These are phyloP conservation scores for Calameuta pallipes DNA, from an alignment of 2,888 invertebrate species.

Conservation along the genomic window DNA sequence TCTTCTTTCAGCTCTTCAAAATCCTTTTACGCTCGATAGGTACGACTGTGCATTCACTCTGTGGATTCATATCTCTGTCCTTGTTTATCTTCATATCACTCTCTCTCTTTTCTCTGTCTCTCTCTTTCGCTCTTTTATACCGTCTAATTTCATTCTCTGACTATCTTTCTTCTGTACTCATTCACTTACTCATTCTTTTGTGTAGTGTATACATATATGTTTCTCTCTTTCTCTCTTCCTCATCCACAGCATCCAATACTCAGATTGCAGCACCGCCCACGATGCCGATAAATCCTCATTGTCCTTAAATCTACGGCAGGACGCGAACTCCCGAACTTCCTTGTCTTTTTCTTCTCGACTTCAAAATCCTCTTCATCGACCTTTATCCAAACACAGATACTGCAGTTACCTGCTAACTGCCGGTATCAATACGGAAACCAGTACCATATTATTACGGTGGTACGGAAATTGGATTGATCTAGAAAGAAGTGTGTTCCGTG, in stretches of 20 bases:
- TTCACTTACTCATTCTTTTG: not conserved
- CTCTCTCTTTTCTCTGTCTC: too few species aligned
- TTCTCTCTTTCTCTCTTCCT: not conserved
- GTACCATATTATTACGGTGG: not conserved
- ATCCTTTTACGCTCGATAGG: conserved; percentile 13
- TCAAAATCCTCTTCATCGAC: not conserved
- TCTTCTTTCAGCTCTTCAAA: conserved; percentile 27
- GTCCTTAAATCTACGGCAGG: not conserved
- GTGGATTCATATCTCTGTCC: not conserved
- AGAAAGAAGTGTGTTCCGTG: not conserved
- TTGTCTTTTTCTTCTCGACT: not conserved
- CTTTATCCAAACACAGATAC: not conserved
- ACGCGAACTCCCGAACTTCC: conserved; percentile 6
- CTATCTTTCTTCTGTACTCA: not conserved
- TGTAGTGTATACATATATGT: not conserved
- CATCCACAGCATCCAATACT: not conserved
- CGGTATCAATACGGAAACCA: not conserved
- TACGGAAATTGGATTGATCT: not conserved
- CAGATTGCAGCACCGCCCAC: not conserved
- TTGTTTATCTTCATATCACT: not conserved
- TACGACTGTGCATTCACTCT: not conserved
- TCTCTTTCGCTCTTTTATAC: not conserved
- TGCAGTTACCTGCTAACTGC: not conserved
- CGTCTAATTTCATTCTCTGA: not conserved
- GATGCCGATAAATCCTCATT: conserved; percentile 1